Evolutionary conservation across 30 jellyfish, hydroid and myxozoan species (phyloP), one percentile per base, ranked within the genome.

Genomic region (Pseudorhiza aurosa): DNA sequence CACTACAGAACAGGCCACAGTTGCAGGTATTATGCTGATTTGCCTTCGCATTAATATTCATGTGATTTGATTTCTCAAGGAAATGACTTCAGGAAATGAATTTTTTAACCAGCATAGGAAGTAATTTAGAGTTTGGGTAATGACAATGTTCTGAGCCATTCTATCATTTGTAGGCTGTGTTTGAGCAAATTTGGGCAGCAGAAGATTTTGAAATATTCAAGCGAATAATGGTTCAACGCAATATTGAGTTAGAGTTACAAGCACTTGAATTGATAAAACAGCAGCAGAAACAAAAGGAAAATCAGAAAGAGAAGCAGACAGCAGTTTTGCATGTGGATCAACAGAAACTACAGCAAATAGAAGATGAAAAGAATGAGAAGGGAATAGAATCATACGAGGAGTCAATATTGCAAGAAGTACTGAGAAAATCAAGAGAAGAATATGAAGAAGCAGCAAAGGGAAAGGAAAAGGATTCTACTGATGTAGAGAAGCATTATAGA

Each of bases 1-100:
- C 90, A 14, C 85, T 86, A 7, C 96, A 84, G 67, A 39, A 69
- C 25, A 72, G 85, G 27, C 90, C 96, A 14, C 93, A 70, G 55
- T 72, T 93, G 96, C 99, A 93, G 97, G 99, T 93, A 29, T 17
- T n/a, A n/a, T n/a, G n/a, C n/a, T n/a, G n/a, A n/a, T n/a, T n/a
- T n/a, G n/a, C n/a, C n/a, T n/a, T n/a, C n/a, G n/a, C n/a, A n/a
- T n/a, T n/a, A n/a, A n/a, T n/a, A n/a, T n/a, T n/a, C n/a, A n/a
- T n/a, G n/a, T n/a, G n/a, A n/a, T n/a, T n/a, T n/a, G n/a, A n/a
- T n/a, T n/a, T n/a, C n/a, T n/a, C n/a, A n/a, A n/a, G n/a, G n/a
- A n/a, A n/a, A n/a, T n/a, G n/a, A n/a, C n/a, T n/a, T n/a, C n/a
- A n/a, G n/a, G n/a, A n/a, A n/a, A n/a, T n/a, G n/a, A n/a, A n/a